phyloP scores from a whole-genome alignment of 1,140 invertebrate genomes.

The Drosophila rufa region DNA sequence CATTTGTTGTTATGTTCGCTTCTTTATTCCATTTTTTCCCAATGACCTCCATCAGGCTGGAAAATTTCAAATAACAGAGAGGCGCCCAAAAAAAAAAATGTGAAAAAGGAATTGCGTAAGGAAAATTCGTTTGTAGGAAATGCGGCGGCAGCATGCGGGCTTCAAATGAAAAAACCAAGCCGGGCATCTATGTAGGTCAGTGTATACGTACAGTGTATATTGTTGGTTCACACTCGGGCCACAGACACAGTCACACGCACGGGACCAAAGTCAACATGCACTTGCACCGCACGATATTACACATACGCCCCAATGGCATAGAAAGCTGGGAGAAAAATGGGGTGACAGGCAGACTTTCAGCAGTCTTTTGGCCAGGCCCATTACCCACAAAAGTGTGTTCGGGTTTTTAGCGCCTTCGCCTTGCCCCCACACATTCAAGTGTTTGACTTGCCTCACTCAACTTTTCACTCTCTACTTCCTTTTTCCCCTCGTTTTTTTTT shows the following conservation, averaged over 20 bases:
- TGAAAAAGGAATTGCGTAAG: conserved; percentile 54
- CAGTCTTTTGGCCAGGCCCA: conserved; percentile 58
- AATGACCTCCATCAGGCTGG: conserved; percentile 29
- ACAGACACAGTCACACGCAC: conserved; percentile 44
- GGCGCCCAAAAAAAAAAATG: conserved; percentile 10
- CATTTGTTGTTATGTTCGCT: conserved; percentile 19
- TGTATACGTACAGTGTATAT: conserved; percentile 31
- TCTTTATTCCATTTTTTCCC: conserved; percentile 14
- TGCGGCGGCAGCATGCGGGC: conserved; percentile 60
- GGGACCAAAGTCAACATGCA: conserved; percentile 67
- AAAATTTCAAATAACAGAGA: conserved; percentile 20
- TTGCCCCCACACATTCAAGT: conserved; percentile 35
- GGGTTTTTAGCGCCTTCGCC: conserved; percentile 69
- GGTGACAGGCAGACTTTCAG: conserved; percentile 20
- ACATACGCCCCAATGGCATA: conserved; percentile 51
- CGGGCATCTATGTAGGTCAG: conserved; percentile 68
- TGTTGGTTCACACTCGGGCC: conserved; percentile 49
- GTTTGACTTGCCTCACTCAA: conserved; percentile 57
- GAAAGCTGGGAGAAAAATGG: conserved; percentile 21
- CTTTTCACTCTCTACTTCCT: conserved; percentile 16
- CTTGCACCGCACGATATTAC: conserved; percentile 66
- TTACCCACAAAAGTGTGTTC: conserved; percentile 72
- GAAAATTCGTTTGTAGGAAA: conserved; percentile 62
- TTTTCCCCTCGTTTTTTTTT: conserved; percentile 3
- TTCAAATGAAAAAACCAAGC: conserved; percentile 65